phyloP scores from a whole-genome alignment of 2,888 invertebrate species.

The Cheilosia scutellata region DNA sequence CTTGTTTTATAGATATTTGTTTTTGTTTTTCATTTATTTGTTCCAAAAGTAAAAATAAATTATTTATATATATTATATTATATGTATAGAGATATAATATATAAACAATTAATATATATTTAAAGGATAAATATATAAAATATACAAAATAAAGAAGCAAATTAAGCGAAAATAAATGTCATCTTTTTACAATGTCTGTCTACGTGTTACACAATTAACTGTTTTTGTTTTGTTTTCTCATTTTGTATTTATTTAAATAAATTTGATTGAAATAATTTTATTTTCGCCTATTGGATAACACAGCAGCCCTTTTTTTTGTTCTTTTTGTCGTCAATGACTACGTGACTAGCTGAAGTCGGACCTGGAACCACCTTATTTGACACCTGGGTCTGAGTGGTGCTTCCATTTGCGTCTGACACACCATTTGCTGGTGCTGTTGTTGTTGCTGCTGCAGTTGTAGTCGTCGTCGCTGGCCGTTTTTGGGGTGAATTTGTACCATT shows the following conservation, averaged over 20 bases:
- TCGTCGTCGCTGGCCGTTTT: constrained; percentile 77
- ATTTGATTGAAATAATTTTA: constrained; percentile 58
- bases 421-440: constrained; percentile 80
- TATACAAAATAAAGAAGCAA: constrained; percentile 76
- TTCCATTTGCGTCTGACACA: constrained; percentile 80
- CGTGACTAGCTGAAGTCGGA: constrained; percentile 94
- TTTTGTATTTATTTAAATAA: constrained; percentile 32
- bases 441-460: constrained; percentile 76
- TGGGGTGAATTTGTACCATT: constrained; percentile 84
- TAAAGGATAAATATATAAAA: constrained; percentile 74
- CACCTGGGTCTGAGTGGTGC: constrained; percentile 83
- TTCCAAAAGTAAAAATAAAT: constrained; percentile 75
- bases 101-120: constrained; percentile 76
- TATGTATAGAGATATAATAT: constrained; percentile 61
- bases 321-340: constrained; percentile 93
- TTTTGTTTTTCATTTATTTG: constrained; percentile 37
- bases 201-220: constrained; percentile 75
- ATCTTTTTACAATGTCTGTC: constrained; percentile 75
- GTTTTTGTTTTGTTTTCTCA: constrained; percentile 40
- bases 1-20: constrained; percentile 47
- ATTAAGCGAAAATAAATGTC: constrained; percentile 74
- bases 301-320: constrained; percentile 98
- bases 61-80: constrained; percentile 54
- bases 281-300: constrained; percentile 90
- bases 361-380: constrained; percentile 88